Percentiles rank a stretch among this genome's conserved stretches.
Evolutionary conservation across 2,888 invertebrate genomes (phyloP).

Genomic region (Aethes cnicana): DNA sequence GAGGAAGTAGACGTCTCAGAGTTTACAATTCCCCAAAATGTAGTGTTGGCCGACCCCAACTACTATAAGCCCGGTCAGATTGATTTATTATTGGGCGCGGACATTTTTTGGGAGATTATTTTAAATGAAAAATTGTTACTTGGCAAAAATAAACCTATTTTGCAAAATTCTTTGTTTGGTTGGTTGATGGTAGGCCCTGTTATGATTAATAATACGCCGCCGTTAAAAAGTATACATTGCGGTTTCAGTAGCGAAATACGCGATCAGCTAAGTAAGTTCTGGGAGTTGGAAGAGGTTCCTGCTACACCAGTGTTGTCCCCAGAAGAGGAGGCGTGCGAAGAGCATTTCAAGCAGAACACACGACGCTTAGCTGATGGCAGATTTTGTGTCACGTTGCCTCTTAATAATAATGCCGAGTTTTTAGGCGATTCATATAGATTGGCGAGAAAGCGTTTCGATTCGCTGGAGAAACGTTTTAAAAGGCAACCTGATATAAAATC

Average conservation of each 20-base stretch:
- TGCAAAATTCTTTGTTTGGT: constrained; percentile 11
- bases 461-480: constrained; percentile 35
- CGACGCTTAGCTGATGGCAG: constrained; percentile 34
- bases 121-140: constrained; percentile 26
- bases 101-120: constrained; percentile 17
- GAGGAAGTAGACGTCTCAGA: neutral
- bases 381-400: constrained; percentile 39
- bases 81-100: constrained; percentile 11
- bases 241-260: constrained; percentile 19
- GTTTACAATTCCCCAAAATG: constrained; percentile 6
- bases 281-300: constrained; percentile 39
- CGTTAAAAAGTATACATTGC: constrained; percentile 1
- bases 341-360: constrained; percentile 35
- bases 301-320: constrained; percentile 20
- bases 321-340: constrained; percentile 38
- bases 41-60: constrained; percentile 2
- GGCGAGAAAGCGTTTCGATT: constrained; percentile 37
- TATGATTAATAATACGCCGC: neutral
- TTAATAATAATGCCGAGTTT: constrained; percentile 27
- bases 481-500: constrained; percentile 33
- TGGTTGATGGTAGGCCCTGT: constrained; percentile 1
- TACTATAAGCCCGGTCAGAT: constrained; percentile 4
- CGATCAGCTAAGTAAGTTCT: constrained; percentile 32
- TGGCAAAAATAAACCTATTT: constrained; percentile 24
- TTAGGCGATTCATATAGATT: constrained; percentile 36